Evolutionary conservation across 35 echinoderm and acorn worm genomes (phyloP), one percentile per base, ranked within the genome.

Genomic region (Eucidaris tribuloides): DNA sequence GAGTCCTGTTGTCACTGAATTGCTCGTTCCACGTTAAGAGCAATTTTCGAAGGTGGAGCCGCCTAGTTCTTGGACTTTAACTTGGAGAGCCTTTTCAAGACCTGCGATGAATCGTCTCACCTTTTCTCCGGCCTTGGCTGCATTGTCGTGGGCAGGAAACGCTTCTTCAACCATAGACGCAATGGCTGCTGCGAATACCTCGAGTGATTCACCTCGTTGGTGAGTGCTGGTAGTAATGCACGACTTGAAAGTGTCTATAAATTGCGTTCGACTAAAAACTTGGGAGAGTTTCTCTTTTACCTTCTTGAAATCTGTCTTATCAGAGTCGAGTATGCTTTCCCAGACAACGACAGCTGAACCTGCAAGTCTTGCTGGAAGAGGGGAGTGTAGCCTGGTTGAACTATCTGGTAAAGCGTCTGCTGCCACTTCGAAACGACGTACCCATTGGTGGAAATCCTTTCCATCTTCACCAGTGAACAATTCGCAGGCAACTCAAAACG

Each of bases 281-380:
- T 33, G 22, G 23, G 46, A 23, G 1, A 82, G 48, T 34, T 82
- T 62, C 15, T 82, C 56, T 45, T 82, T 82, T 15, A 29, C 79
- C 59, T 63, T 5, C 59, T 63, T 52, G 46, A 19, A 50, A 50
- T 50, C 46, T 7, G 46, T 37, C 63, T 34, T 5, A 17, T 37
- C 63, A 3, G 63, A 68, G 4, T 3, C 63, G 36, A 34, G 3
- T 31, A 68, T 4, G 30, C 63, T 68, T 34, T 68, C 63, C 63
- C 63, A 68, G 2, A 68, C 63, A 4, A 18, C 36, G 34, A 68
- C 28, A 31, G 63, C 63, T 34, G 63, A 68, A 32, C 63, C 63
- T 33, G 63, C 63, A 2, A 68, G 63, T 68, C 63, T 68, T 68
- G 63, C 63, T 3, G 63, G 63, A 68, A 68, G 63, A 31, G 36